Evolutionary conservation across 2,113 vertebrate genomes (phyloP).

Genomic region (Cynopterus brachyotis): DNA sequence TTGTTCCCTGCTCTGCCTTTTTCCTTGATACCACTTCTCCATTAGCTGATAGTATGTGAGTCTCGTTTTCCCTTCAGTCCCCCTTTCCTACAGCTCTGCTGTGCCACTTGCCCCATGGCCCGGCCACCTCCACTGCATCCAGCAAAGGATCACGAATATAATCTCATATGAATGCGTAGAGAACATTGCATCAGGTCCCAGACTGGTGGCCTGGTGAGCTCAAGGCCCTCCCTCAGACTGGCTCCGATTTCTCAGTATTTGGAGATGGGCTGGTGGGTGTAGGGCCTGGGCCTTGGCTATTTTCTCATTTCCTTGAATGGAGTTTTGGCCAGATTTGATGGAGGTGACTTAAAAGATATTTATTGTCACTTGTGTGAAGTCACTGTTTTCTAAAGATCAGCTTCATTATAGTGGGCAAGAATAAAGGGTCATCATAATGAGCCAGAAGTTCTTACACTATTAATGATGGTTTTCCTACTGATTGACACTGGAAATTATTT

Average conservation of each 20-base stretch:
- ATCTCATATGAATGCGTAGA: not conserved
- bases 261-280: not conserved
- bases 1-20: not conserved
- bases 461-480: not conserved
- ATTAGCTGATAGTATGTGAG: not conserved
- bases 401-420: not conserved
- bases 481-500: not conserved
- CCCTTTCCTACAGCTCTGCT: not conserved
- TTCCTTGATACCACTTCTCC: not conserved
- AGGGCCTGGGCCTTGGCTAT: not conserved
- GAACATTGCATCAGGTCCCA: not conserved
- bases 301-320: not conserved
- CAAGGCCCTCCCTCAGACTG: not conserved
- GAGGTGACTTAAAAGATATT: not conserved
- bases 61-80: not conserved
- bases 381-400: not conserved
- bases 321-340: not conserved
- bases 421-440: not conserved
- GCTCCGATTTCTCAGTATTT: not conserved
- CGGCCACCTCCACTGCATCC: not conserved
- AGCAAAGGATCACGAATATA: not conserved
- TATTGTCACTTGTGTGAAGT: not conserved
- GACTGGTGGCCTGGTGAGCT: not conserved
- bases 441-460: not conserved
- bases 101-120: not conserved